Evolutionary conservation across 2,888 invertebrate species (phyloP), one percentile per base, ranked within the genome.

Genomic region (Anorthoa munda): DNA sequence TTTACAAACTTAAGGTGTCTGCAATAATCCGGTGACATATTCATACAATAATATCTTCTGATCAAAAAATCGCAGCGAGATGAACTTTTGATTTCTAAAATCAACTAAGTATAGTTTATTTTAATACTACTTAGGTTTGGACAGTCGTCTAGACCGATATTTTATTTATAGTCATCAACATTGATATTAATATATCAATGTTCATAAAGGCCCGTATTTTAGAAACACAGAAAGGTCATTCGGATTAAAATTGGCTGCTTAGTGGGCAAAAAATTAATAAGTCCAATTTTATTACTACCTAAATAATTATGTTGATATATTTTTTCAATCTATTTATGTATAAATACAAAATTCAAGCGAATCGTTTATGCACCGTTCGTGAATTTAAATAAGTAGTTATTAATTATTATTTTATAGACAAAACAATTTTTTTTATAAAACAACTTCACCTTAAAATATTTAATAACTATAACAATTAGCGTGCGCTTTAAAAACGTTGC

Each of bases 381-480:
- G 46, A 15, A 61, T 72, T 55, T 53, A 3, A 72, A 50, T 69
- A 45, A 26, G 4, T n/a, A 23, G 12, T 65, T 21, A n/a, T 17
- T 71, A 45, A 61, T 63, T 55, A 15, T 39, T 17, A n/a, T n/a
- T n/a, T n/a, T n/a, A n/a, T n/a, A n/a, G n/a, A n/a, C n/a, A n/a
- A n/a, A n/a, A n/a, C n/a, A n/a, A n/a, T n/a, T n/a, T n/a, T n/a
- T n/a, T n/a, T n/a, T n/a, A n/a, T n/a, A n/a, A n/a, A n/a, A n/a
- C n/a, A 39, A 39, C 39, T 11, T n/a, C 12, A 23, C n/a, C n/a
- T 59, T 51, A 4, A 21, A 50, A n/a, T 1, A 59, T 53, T 13
- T 18, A 45, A 55, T 18, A 26, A 75, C 15, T 48, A n/a, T 31
- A 50, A 21, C 26, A 74, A 63, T 73, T 50, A 23, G 39, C 18